Percentiles rank a stretch among this genome's conserved stretches.
phyloP scores from a whole-genome alignment of 2,113 vertebrate genomes.

The Ardeotis arabs region DNA sequence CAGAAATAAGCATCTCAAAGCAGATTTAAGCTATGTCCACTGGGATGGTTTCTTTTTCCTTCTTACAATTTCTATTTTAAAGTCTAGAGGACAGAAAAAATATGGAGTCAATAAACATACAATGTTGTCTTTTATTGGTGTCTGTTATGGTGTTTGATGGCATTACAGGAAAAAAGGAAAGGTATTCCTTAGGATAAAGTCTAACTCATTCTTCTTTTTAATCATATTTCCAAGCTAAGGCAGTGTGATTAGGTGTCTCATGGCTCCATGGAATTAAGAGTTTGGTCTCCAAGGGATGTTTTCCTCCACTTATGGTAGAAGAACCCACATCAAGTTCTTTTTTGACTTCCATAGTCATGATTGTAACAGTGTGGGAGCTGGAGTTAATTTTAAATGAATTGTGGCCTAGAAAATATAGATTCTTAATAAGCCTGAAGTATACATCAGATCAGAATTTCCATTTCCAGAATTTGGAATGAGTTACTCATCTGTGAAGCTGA shows the following conservation, averaged over 20 bases:
- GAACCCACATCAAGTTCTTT: constrained; percentile 21
- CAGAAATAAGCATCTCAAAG: constrained; percentile 11
- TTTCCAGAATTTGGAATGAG: constrained; percentile 63
- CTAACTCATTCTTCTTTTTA: background rate
- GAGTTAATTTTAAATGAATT: constrained; percentile 49
- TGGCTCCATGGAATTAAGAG: background rate
- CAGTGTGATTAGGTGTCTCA: background rate
- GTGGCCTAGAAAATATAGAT: constrained; percentile 37
- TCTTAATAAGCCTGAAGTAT: constrained; percentile 55
- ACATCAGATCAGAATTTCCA: constrained; percentile 56
- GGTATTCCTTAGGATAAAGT: background rate
- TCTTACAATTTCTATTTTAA: background rate
- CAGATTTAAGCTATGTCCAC: background rate
- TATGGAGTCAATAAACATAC: background rate
- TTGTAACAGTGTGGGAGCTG: constrained; percentile 10
- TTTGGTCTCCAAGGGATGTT: background rate
- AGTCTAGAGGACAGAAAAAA: background rate
- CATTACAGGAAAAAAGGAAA: background rate
- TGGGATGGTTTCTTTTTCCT: background rate
- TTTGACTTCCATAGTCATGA: background rate
- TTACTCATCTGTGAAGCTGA: constrained; percentile 64
- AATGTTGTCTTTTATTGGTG: background rate
- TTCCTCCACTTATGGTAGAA: background rate
- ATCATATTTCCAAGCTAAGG: background rate
- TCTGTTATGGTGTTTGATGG: background rate